Base-by-base conservation (phyloP, 2,113 vertebrate species). In the Salvelinus fontinalis region DNA sequence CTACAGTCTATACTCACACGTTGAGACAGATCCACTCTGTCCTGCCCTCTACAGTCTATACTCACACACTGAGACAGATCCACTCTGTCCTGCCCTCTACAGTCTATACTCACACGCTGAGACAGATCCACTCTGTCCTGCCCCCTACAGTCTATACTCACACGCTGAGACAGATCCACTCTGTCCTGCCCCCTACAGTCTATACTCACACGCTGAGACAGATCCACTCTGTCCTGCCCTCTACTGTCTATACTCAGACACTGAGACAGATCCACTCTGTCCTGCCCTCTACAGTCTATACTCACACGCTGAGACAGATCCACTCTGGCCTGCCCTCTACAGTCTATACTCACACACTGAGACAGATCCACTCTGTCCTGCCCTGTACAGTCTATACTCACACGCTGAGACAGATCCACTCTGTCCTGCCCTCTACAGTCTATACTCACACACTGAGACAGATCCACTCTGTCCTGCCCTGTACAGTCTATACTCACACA, bases 261-360 rank as follows among this genome's bases (percentile, higher is more conserved):
- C 31, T 34, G 31, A 34, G 1, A 1, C 31, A 34, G 31, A 34
- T 34, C 31, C 5, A 34, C 5, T 34, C 31, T 34, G 31, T 34
- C 31, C 31, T 34, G 31, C 31, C 5, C 5, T 0, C 31, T 34
- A 34, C 31, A 6, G 31, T 34, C 31, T 34, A 34, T 39, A 51
- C 44, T 12, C 24, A 57, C 34, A 27, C 59, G 6, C 31, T 34
- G 31, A 34, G 31, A 7, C 31, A 34, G 31, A 34, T 34, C 31
- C 31, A 34, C 31, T 34, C 31, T 6, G 31, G 6, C 31, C 31
- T 34, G 31, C 31, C 31, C 1, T 0, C 1, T 6, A 34, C 31
- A 34, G 5, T 34, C 31, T 34, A 34, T 39, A 51, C 80, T 81
- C 75, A 81, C 78, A 81, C 83, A 73, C 69, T 60, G 76, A 82